These are phyloP conservation scores for Chroicocephalus ridibundus DNA, from an alignment of 2,113 vertebrate genomes.

Conservation along the genomic window DNA sequence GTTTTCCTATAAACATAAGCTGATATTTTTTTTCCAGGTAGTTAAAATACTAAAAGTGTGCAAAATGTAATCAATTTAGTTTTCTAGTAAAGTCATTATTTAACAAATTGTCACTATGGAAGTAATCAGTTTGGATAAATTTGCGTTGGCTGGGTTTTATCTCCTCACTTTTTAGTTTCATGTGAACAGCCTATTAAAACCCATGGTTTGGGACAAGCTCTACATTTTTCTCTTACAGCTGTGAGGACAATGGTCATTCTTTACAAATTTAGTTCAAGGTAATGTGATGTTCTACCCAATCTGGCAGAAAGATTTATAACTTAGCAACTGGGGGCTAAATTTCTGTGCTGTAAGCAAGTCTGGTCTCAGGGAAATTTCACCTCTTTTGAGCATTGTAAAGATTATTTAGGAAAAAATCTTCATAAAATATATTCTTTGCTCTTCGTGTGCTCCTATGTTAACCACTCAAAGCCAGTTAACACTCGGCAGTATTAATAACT, in stretches of 20 bases:
- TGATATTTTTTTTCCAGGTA: slow-evolving; percentile 32
- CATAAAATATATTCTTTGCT: neutral
- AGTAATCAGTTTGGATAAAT: slow-evolving; percentile 45
- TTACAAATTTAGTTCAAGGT: slow-evolving; percentile 66
- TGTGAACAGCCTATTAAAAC: slow-evolving; percentile 35
- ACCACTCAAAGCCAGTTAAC: neutral
- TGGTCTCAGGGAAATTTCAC: slow-evolving; percentile 41
- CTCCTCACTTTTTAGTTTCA: slow-evolving; percentile 27
- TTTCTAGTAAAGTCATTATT: slow-evolving; percentile 25
- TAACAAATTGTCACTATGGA: slow-evolving; percentile 34
- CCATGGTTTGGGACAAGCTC: slow-evolving; percentile 18
- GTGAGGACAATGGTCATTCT: slow-evolving; percentile 60
- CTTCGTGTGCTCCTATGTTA: neutral
- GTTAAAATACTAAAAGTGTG: slow-evolving; percentile 47
- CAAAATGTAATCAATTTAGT: slow-evolving; percentile 28
- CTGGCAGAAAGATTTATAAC: slow-evolving; percentile 65
- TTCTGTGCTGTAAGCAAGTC: slow-evolving; percentile 56
- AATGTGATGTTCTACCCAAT: slow-evolving; percentile 42
- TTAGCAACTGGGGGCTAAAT: slow-evolving; percentile 47
- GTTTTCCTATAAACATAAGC: slow-evolving; percentile 35
- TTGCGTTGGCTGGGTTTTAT: neutral
- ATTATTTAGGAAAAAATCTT: slow-evolving; percentile 17
- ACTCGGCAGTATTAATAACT: neutral
- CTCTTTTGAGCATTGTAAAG: neutral
- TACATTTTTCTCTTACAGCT: slow-evolving; percentile 50